A percentile compares a stretch with the other conserved stretches of the same genome.
Conservation (phyloP, 2,113 vertebrate genomes). For the Vulpes lagopus region DNA sequence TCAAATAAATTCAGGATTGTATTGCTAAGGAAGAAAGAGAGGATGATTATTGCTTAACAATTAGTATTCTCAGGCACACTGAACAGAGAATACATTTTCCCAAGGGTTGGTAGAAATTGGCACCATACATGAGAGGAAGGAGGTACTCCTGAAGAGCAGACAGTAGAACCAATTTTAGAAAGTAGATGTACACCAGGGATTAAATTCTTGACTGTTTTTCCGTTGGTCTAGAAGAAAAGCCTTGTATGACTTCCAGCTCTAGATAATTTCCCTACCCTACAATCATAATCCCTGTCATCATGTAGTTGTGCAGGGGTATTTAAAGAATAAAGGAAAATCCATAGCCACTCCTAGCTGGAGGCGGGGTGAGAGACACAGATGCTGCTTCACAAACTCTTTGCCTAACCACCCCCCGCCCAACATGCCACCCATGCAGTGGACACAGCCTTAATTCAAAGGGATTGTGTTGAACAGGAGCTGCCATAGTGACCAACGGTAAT, state of each 20-base stretch:
- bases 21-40: not conserved
- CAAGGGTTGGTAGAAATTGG: not conserved
- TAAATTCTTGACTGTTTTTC: not conserved
- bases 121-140: fast-evolving
- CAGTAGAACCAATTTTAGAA: not conserved
- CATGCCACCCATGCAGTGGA: not conserved
- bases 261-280: not conserved
- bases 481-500: not conserved
- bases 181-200: not conserved
- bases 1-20: not conserved
- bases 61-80: not conserved
- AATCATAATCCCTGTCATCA: not conserved
- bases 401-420: too few relatives aligned
- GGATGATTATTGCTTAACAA: not conserved
- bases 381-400: not conserved
- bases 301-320: fast-evolving
- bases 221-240: not conserved
- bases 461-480: not conserved
- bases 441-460: not conserved
- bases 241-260: not conserved
- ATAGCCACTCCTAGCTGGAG: not conserved
- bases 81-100: not conserved
- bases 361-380: fast-evolving
- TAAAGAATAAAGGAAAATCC: not conserved
- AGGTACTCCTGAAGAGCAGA: not conserved